Evolutionary conservation across 2,797 vertebrate genomes (phyloP), one percentile per base, ranked within the genome.

Genomic region (Chelonia mydas): DNA sequence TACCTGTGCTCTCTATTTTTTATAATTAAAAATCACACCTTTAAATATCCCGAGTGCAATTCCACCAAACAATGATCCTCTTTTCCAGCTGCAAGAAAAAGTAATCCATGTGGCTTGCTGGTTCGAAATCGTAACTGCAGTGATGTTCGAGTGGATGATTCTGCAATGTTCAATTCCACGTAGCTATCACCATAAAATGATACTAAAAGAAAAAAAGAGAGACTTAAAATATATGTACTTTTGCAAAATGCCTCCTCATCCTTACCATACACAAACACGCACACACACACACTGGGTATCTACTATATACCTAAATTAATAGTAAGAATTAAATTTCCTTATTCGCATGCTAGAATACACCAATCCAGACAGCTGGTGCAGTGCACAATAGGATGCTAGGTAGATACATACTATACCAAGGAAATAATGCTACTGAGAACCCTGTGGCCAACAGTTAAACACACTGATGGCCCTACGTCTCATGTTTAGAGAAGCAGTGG

Each of bases 171-270:
- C 93, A 99, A 97, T 92, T 98, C 98, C 88, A 99, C 98, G 92
- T 98, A 99, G 97, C 99, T 99, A 94, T 99, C 98, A 15, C 99
- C 99, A 95, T 99, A 99, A 98, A 99, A 99, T 59, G 99, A 99
- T 94, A 98, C 99, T 99, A 96, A 54, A 97, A 96, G 74, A 92
- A 93, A 87, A 57, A 47, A 88, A 90, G 16, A 37, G 37, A 89
- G 74, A 88, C 13, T 50, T 21, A 5, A 59, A 33, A 79, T 16
- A 88, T 45, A 91, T 79, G 41, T 78, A 87, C 21, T 82, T 3
- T 82, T 2, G 57, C 0, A 72, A 12, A 74, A 55, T 47, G 2
- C 1, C 1, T 4, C 21, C 6, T 28, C 47, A 19, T 68, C 57
- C 31, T 91, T 80, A 88, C 7, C 28, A 31, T 54, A 13, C 21